Percentiles rank a stretch among this genome's conserved stretches.
Conservation (phyloP, 1,140 invertebrate genomes). For the Elysia chlorotica region DNA sequence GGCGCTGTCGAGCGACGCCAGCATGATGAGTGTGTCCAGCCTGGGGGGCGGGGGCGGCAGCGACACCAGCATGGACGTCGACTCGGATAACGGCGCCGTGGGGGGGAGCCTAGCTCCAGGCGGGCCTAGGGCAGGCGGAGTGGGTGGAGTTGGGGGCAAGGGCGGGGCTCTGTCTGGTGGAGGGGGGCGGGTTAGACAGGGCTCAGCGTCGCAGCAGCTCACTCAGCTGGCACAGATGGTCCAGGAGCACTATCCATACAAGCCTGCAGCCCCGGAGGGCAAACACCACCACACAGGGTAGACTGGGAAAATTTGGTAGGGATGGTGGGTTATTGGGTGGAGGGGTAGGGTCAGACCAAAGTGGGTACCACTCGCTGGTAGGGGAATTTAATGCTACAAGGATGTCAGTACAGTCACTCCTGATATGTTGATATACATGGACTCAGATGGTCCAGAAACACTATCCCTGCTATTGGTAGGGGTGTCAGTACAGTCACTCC, state of each 20-base stretch:
- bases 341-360: too few species aligned
- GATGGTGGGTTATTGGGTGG: too few species aligned
- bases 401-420: too few species aligned
- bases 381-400: too few species aligned
- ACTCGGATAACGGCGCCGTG: neutral
- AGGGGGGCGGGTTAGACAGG: neutral
- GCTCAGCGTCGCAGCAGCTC: constrained; percentile 44
- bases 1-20: constrained; percentile 11
- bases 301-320: too few species aligned
- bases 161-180: neutral
- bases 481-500: too few species aligned
- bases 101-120: neutral
- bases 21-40: constrained; percentile 21
- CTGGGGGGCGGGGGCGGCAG: constrained; percentile 8
- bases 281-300: constrained; percentile 21
- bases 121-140: neutral
- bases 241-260: constrained; percentile 48
- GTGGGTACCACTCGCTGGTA: too few species aligned
- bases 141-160: neutral
- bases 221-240: constrained; percentile 55
- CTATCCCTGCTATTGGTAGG: too few species aligned
- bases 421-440: too few species aligned
- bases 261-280: neutral
- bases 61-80: constrained; percentile 12
- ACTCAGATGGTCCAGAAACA: too few species aligned